Percentiles rank a stretch among this genome's conserved stretches.
Conservation (phyloP, 2,888 invertebrate species). For the Rosalia funebris region DNA sequence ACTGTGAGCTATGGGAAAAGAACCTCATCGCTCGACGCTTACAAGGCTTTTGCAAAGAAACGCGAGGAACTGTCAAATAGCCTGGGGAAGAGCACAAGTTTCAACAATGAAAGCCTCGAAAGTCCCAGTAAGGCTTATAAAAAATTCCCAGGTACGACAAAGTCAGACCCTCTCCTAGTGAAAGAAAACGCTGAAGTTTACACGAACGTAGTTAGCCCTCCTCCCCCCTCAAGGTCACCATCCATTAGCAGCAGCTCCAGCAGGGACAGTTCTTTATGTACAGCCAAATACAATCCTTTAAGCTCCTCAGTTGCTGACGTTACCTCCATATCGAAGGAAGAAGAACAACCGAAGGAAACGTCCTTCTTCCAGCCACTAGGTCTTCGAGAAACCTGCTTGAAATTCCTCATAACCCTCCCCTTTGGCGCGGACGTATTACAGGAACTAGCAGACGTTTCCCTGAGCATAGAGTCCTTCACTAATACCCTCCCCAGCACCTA, state of each 20-base stretch:
- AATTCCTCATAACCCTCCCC: constrained; percentile 73
- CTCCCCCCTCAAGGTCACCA: constrained; percentile 48
- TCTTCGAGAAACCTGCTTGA: constrained; percentile 74
- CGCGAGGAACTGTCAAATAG: not conserved
- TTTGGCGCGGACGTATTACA: constrained; percentile 76
- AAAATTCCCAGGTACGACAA: no score
- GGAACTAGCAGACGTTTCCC: constrained; percentile 74
- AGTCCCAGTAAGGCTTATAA: not conserved
- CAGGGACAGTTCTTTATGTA: constrained; percentile 71
- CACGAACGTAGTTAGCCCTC: constrained; percentile 46
- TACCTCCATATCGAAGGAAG: constrained; percentile 66
- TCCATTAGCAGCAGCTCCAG: constrained; percentile 65
- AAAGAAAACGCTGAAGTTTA: constrained; percentile 18
- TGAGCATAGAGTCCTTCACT: constrained; percentile 58
- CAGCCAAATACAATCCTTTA: constrained; percentile 74
- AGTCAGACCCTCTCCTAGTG: not conserved
- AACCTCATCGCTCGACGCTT: not conserved
- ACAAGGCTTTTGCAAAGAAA: not conserved
- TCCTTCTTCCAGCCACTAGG: constrained; percentile 49
- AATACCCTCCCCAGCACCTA: constrained; percentile 40
- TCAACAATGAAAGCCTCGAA: not conserved
- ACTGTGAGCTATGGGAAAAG: not conserved
- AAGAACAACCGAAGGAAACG: constrained; percentile 54
- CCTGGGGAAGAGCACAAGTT: not conserved
- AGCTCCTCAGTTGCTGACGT: constrained; percentile 72